Evolutionary conservation across 2,888 invertebrate species (phyloP), one percentile per base, ranked within the genome.

Genomic region (Chaitophorus viminalis): DNA sequence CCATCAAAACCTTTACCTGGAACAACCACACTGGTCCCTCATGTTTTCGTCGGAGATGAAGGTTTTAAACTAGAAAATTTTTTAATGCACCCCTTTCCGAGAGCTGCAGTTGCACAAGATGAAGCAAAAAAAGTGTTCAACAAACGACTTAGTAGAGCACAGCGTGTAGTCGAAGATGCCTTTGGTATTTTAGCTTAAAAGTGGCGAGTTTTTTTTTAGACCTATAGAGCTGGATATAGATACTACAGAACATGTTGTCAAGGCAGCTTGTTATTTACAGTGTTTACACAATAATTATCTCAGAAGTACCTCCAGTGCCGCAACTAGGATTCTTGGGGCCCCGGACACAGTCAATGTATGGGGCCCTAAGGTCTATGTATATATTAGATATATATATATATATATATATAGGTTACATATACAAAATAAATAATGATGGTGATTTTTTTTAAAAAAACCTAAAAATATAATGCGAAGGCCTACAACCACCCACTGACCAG

Each of bases 31-130:
- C 25, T 78, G 68, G 83, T 74, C 33, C 90, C 90, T 65, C 89
- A 89, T 89, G 90, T 90, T 70, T 81, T 90, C 82, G 82, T 90
- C 76, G 90, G 90, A 18, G 90, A 90, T 77, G 89, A 90, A 88
- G 90, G 90, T 46, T 90, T 90, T 89, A 78, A 89, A n/a, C 84
- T 90, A 31, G 89, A 89, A 82, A 89, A 89, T 33, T 89, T 89
- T 83, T 82, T 90, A 76, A 89, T 90, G 90, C 86, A 89, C 60
- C 90, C 90, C 31, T 90, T 89, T 89, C 90, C 89, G 14, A 84
- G 72, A 65, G 79, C 72, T 36, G 18, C 39, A 72, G 75, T 76
- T 21, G 65, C 36, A 46, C 74, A 76, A 75, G 76, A 87, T 11
- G 72, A 39, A 85, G 36, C 79, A 78, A 83, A 88, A 72, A 68